Base-by-base conservation (phyloP, 2,113 vertebrate species). In the Turdus rufiventris region DNA sequence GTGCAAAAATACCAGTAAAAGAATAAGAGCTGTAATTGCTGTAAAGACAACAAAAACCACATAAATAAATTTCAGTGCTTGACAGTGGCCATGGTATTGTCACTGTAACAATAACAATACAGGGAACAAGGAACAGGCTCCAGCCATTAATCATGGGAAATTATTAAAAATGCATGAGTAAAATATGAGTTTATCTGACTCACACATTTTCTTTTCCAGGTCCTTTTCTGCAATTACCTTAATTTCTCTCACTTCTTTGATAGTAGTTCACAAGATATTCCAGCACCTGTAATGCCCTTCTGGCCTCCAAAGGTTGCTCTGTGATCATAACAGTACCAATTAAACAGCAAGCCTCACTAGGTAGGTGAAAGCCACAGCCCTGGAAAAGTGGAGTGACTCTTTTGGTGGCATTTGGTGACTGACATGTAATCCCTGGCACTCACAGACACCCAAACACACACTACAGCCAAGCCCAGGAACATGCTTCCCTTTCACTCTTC, bases 381-480 rank as follows among this genome's bases (percentile, higher is more conserved):
- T 66, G 31, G 28, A 79, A 68, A 57, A 60, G 31, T 5, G 2
- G 17, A 24, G 17, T 42, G 36, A 51, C 57, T 36, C 6, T 42
- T 48, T 48, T 38, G 38, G 50, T 43, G 58, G 60, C 50, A 8
- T 48, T 56, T 47, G 38, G 50, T 43, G 54, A 68, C 50, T 8
- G n/a, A 43, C 24, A 34, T 5, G 2, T 26, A 31, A 45, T 50
- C 58, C 40, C 65, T 53, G 17, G 31, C 29, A 76, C 42, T 13
- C 7, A 0, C 18, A 92, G 36, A 65, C 34, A 73, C 42, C 16
- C n/a, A 74, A 48, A 70, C 2, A 4, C 4, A 28, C 0, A 0
- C 23, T 61, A 48, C 34, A 78, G 74, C 43, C 36, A 70, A 87
- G 77, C 10, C 50, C 56, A 62, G 43, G 15, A 90, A 65, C 15